Conservation (phyloP, 2,888 invertebrate species). For the Oasisia sp. region DNA sequence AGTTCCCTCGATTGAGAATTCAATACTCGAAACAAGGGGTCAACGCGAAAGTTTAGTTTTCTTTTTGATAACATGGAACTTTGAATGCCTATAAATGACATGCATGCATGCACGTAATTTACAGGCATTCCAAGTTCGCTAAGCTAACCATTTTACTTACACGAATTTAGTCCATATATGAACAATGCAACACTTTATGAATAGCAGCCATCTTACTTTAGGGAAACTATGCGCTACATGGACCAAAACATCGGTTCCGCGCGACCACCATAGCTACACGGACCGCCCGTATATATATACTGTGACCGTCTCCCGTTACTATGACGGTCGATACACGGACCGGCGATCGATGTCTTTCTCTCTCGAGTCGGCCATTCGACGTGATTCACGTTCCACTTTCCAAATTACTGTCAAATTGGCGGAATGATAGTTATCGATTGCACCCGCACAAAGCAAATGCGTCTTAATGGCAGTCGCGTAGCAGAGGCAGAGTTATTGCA, state of each 20-base stretch:
- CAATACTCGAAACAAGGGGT: no score
- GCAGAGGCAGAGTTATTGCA: not conserved
- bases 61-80: no score
- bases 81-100: no score
- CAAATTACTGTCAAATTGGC: conserved; percentile 17
- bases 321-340: not conserved
- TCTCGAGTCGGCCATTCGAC: not conserved
- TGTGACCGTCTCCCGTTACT: not conserved
- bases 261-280: not conserved
- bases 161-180: no score
- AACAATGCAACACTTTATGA: not conserved
- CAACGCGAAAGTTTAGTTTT: no score
- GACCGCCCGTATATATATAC: not conserved
- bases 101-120: no score
- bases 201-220: not conserved
- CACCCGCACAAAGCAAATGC: not conserved
- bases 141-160: no score
- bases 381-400: not conserved
- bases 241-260: not conserved
- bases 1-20: no score
- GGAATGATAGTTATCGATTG: conserved; percentile 10
- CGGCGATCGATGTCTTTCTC: conserved; percentile 2
- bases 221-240: not conserved
- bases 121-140: no score
- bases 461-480: not conserved